Base-by-base conservation (phyloP, 1,140 invertebrate species). In the Yoshiicerus persimilis region DNA sequence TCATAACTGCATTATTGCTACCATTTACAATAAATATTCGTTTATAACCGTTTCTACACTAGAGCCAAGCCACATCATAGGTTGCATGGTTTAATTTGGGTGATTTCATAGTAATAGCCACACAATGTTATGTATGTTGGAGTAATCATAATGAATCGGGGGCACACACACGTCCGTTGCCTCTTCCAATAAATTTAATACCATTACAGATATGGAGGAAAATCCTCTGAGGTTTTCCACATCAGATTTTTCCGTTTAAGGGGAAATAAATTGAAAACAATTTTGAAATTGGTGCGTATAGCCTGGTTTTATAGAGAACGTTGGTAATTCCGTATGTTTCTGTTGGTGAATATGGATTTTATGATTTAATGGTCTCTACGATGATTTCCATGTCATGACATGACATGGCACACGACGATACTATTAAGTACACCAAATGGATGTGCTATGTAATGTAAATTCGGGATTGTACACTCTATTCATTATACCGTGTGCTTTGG, bases 221-320 rank as follows among this genome's bases (percentile, higher is more conserved):
- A 77, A 80, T 80, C 34, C 75, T 80, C 75, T 23, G 75, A 80
- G 75, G 32, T 70, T 70, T 70, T 70, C 64, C 64, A 25, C 64
- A n/a, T 36, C 6, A 80, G 4, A 36, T 80, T 80, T 80, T 80
- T 36, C 75, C 32, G 30, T 38, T 80, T 80, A 80, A 80, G 30
- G 75, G 75, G 75, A 80, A 80, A 80, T 80, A 80, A 80, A 80
- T 38, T 34, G 75, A 80, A 80, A 80, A 80, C 34, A n/a, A 80
- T 80, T 80, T 70, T 27, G 25, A 70, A 70, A 70, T 70, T 70
- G 66, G 25, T 27, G 30, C 30, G 25, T 47, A 70, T 70, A 13
- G 8, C 8, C 23, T 4, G 20, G 64, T 27, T 30, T 27, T 70
- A 30, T 11, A 13, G 64, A 13, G 10, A 70, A 5, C 30, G 66